Evolutionary conservation across 2,113 vertebrate genomes (phyloP).

Genomic region (Chaetodon auriga): DNA sequence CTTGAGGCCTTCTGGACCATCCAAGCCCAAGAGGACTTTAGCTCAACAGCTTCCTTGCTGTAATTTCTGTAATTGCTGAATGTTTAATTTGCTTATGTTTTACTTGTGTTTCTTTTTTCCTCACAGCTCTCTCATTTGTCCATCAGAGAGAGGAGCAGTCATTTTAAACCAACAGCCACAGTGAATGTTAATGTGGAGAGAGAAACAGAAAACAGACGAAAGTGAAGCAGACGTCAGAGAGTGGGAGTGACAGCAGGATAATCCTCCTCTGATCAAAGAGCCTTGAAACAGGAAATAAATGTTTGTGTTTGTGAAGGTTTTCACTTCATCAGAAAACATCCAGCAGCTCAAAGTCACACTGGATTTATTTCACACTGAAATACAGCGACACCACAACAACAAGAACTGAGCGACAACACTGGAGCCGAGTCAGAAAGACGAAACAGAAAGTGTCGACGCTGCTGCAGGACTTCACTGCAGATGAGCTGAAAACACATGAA

Average conservation of each 20-base stretch:
- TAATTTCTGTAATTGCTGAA: no score
- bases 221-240: constrained; percentile 13
- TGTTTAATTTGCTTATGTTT: no score
- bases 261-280: constrained; percentile 56
- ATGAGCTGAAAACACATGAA: background rate
- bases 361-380: constrained; percentile 44
- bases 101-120: no score
- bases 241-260: constrained; percentile 36
- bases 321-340: constrained; percentile 30
- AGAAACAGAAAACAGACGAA: constrained; percentile 10
- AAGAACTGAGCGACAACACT: background rate
- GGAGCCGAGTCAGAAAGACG: background rate
- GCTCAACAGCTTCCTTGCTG: no score
- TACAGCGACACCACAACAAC: background rate
- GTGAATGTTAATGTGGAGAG: background rate
- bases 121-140: background rate
- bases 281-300: constrained; percentile 21
- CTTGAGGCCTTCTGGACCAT: no score
- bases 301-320: constrained; percentile 40
- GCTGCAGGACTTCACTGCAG: constrained; percentile 5
- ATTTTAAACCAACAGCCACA: background rate
- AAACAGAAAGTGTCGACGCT: constrained; percentile 1
- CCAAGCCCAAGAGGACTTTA: no score
- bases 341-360: constrained; percentile 35
- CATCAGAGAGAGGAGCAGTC: background rate